Base-by-base conservation (phyloP, 2,113 vertebrate species). In the Emydocephalus ijimae region DNA sequence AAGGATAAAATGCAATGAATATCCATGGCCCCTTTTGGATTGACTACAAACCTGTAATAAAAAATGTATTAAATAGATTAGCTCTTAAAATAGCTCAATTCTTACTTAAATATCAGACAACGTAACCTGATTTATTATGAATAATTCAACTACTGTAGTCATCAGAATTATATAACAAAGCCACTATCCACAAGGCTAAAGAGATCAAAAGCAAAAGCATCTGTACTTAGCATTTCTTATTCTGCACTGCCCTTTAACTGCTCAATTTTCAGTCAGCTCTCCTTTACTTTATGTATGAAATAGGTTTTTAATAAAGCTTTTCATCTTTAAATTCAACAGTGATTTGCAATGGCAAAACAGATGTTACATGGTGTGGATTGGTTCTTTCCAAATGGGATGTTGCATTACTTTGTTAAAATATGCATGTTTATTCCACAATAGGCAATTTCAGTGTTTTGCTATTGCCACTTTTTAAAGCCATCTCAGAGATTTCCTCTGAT, bases 231-330 rank as follows among this genome's bases (percentile, higher is more conserved):
- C 4, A n/a, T 29, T 85, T 94, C 91, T 94, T 9, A 85, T 69
- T 85, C 93, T 18, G 90, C 93, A 88, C 86, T 81, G 89, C 52
- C 61, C 54, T 91, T 93, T 92, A 90, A 91, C 55, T 87, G 45
- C 93, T 9, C 12, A 4, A 54, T 92, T 94, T 94, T 93, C 95
- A 93, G 93, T 93, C 7, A 85, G 2, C 94, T 81, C 90, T 54
- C 92, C 95, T 59, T 94, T 95, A 24, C 59, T 55, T 90, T 91
- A 85, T 86, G 24, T 89, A 87, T 26, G 69, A 88, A 92, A 94
- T 87, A n/a, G 74, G 50, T 86, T 26, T 69, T 93, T 26, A 56
- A 87, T 90, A 54, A 45, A 64, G 26, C 10, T 29, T 64, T 64
- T 29, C 7, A 87, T 56, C 29, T 94, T 92, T 94, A 93, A 92